Conservation (phyloP, 2,888 invertebrate species). For the Chirona hameri region DNA sequence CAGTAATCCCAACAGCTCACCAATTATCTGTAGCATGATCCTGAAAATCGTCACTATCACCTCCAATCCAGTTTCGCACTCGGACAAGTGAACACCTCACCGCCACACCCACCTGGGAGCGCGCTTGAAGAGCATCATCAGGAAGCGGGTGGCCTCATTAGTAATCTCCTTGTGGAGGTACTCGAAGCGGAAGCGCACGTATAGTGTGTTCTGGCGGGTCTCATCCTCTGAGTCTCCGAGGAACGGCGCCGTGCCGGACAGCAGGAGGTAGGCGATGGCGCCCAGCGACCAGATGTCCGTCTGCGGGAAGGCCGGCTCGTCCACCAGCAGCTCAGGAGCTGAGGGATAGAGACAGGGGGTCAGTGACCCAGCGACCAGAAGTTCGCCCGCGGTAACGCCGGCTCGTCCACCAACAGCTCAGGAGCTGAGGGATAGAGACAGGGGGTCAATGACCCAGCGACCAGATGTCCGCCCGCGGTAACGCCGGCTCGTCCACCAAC, state of each 20-base stretch:
- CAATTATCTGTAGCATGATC: too few species aligned
- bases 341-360: not conserved
- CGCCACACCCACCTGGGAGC: slow-evolving; percentile 80
- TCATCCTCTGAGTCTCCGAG: slow-evolving; percentile 50
- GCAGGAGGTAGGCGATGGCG: slow-evolving; percentile 81
- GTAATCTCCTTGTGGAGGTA: slow-evolving; percentile 91
- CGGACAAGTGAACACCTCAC: too few species aligned
- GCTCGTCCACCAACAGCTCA: slow-evolving; percentile 81
- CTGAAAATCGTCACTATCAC: too few species aligned
- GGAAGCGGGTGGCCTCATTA: slow-evolving; percentile 86
- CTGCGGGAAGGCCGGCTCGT: slow-evolving; percentile 82
- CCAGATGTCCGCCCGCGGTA: slow-evolving; percentile 93
- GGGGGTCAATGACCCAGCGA: slow-evolving; percentile 58
- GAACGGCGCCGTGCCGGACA: slow-evolving; percentile 92
- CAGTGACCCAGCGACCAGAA: slow-evolving; percentile 78
- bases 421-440: slow-evolving; percentile 58
- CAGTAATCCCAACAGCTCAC: too few species aligned
- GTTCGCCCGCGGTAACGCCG: slow-evolving; percentile 84
- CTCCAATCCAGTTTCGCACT: too few species aligned
- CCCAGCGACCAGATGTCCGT: slow-evolving; percentile 96
- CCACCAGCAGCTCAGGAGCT: slow-evolving; percentile 84
- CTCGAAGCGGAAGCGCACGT: slow-evolving; percentile 89
- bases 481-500: slow-evolving; percentile 78
- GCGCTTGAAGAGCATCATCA: slow-evolving; percentile 92
- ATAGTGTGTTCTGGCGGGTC: slow-evolving; percentile 85